Evolutionary conservation across 1,140 invertebrate species (phyloP), one percentile per base, ranked within the genome.

Genomic region (Drusus annulatus): DNA sequence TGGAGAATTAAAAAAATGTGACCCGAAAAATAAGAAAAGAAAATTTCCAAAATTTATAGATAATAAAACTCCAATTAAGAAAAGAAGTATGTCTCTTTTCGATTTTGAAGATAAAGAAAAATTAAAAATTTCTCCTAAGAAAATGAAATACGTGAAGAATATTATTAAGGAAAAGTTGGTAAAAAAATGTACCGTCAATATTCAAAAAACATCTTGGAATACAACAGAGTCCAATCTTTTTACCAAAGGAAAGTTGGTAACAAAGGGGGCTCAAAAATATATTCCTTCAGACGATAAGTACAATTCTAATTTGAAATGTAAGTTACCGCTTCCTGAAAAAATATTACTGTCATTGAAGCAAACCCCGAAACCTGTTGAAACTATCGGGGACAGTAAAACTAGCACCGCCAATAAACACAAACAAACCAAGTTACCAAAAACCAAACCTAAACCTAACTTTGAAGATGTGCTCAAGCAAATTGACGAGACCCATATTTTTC

Each of bases 381-480:
- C 3, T 17, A 10, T 4, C 17, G 45, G 25, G 16, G 51, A 19
- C 17, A 13, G 15, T 17, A 16, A 52, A 71, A 28, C 45, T 51
- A 25, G 19, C 10, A 13, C 36, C 10, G 8, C 10, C 45, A 51
- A 6, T 25, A 51, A 51, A 28, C 68, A 16, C 21, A 75, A 36
- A 56, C 23, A 31, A 54, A 54, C 51, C 23, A 71, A 71, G 21
- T 62, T 83, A 76, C 82, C 79, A 13, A 83, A 83, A 75, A 89
- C 87, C 84, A 88, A 87, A 80, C 75, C 76, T 58, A 90, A 89
- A 84, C 89, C 88, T 54, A 89, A 88, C 81, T 90, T 90, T 84
- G 89, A 90, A 85, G 89, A 90, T 84, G 89, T 90, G 69, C 85
- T 90, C 51, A 89, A 87, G 84, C 89, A 86, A 84, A 89, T 90